These are phyloP conservation scores for Amitus sp. DNA, from an alignment of 2,888 invertebrate species.

Conservation along the genomic window DNA sequence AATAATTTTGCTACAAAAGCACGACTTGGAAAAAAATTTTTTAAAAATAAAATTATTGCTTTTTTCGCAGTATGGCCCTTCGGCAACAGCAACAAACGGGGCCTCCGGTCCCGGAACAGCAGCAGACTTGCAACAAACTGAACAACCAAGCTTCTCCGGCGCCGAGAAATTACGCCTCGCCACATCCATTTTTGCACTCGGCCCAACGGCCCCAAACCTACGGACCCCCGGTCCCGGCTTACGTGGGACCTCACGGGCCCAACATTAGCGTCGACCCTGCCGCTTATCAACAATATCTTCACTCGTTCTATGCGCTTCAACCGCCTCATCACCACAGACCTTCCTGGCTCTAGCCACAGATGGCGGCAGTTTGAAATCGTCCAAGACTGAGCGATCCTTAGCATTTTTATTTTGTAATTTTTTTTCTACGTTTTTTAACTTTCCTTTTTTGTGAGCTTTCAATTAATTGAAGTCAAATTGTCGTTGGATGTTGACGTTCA, in stretches of 20 bases:
- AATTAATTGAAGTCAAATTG: too few species aligned
- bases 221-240: slow-evolving; percentile 59
- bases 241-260: slow-evolving; percentile 59
- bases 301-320: slow-evolving; percentile 61
- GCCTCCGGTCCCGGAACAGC: slow-evolving; percentile 46
- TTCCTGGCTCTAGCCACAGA: slow-evolving; percentile 61
- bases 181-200: slow-evolving; percentile 61
- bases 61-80: slow-evolving; percentile 43
- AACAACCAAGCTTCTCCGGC: slow-evolving; percentile 52
- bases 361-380: slow-evolving; percentile 31
- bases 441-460: not conserved
- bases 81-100: slow-evolving; percentile 49
- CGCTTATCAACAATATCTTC: slow-evolving; percentile 62
- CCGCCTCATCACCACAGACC: slow-evolving; percentile 62
- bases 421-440: not conserved
- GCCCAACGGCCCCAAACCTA: slow-evolving; percentile 58
- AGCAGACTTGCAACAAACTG: slow-evolving; percentile 56
- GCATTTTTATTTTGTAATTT: not conserved
- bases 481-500: too few species aligned
- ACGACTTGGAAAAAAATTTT: too few species aligned
- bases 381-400: slow-evolving; percentile 4
- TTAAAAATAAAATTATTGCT: too few species aligned
- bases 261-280: slow-evolving; percentile 60
- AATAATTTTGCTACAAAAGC: too few species aligned
- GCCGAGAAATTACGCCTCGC: slow-evolving; percentile 53